Evolutionary conservation across 2,113 vertebrate genomes (phyloP).

Genomic region (Campylorhamphus procurvoides): DNA sequence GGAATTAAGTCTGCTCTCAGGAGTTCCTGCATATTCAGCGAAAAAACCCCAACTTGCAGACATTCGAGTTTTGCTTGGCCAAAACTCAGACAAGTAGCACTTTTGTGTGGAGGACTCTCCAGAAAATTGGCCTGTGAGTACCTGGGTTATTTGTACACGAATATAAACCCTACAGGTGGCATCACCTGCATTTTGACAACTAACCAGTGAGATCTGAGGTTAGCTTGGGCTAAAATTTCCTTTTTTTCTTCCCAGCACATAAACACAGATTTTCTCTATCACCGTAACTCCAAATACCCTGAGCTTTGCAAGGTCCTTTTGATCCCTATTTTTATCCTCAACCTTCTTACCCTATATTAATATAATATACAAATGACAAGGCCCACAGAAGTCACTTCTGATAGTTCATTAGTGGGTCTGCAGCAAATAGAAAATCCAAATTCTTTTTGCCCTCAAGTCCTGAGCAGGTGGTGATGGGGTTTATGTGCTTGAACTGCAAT

Average conservation of each 20-base stretch:
- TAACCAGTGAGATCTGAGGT: background rate
- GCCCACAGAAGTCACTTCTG: background rate
- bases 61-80: background rate
- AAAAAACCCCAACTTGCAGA: background rate
- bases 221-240: background rate
- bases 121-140: too few species aligned
- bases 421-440: background rate
- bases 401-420: background rate
- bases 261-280: background rate
- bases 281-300: background rate
- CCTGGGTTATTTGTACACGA: background rate
- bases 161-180: background rate
- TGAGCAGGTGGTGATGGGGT: background rate
- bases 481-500: background rate
- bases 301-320: background rate
- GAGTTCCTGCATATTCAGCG: background rate
- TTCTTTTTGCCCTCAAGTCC: background rate
- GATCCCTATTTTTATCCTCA: background rate
- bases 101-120: background rate
- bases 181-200: background rate
- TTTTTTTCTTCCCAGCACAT: background rate
- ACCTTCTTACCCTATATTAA: background rate
- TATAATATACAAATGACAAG: background rate
- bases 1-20: constrained; percentile 1
- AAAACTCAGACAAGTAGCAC: background rate